These are phyloP conservation scores for Acanthiza pusilla DNA, from an alignment of 2,797 vertebrate species.

Conservation along the genomic window DNA sequence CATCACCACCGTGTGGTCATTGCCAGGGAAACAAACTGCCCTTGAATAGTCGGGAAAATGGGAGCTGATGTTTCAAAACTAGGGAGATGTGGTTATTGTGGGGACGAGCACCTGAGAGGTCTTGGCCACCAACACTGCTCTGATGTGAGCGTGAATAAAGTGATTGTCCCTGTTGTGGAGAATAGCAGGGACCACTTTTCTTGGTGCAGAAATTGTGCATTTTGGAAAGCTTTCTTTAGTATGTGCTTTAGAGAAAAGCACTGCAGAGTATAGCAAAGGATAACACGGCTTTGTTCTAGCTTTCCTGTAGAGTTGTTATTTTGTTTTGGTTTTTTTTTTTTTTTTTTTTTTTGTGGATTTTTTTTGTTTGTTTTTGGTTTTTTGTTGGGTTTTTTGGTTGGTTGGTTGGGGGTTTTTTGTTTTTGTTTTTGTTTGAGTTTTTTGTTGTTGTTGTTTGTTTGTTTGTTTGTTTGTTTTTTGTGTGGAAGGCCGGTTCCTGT, in stretches of 20 bases:
- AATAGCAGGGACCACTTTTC: background rate
- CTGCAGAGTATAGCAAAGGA: background rate
- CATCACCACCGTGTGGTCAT: conserved; percentile 54
- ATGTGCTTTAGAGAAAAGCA: background rate
- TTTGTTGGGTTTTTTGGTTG: no score
- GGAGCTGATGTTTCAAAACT: background rate
- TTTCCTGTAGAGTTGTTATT: background rate
- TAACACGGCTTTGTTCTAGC: background rate
- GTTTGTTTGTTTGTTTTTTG: background rate
- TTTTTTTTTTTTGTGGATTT: no score
- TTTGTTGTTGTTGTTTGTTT: no score
- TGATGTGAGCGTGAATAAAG: accelerated
- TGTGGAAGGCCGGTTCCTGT: background rate
- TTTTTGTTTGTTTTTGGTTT: no score
- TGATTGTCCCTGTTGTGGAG: background rate
- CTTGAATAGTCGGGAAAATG: background rate
- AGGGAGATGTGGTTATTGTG: background rate
- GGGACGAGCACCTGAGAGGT: background rate
- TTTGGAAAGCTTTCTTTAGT: background rate
- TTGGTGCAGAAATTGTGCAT: background rate
- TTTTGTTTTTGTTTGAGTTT: background rate
- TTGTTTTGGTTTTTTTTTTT: background rate
- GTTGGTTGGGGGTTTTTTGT: background rate
- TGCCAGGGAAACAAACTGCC: background rate
- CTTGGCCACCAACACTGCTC: background rate